Conservation (phyloP, 1,140 invertebrate species). For the Drosophila ananassae region DNA sequence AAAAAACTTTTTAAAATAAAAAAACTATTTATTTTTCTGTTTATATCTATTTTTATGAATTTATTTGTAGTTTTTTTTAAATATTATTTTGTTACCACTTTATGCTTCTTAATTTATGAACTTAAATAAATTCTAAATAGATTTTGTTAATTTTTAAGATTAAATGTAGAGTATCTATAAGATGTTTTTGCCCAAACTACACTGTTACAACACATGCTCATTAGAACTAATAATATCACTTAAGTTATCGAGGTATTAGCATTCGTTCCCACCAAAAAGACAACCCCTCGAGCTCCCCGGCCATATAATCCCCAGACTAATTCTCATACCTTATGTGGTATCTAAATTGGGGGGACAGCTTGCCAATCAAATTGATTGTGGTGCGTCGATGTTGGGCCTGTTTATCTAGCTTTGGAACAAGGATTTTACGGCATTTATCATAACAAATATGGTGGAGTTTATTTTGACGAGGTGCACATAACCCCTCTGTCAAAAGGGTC, state of each 20-base stretch:
- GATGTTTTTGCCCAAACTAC: background rate
- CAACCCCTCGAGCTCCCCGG: background rate
- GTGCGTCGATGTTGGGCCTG: constrained; percentile 21
- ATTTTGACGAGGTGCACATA: constrained; percentile 13
- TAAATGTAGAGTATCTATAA: background rate
- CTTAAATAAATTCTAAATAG: too few species aligned
- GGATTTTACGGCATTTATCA: constrained; percentile 38
- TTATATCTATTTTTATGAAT: too few species aligned
- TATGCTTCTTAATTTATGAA: background rate
- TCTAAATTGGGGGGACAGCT: constrained; percentile 68
- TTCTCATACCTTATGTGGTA: constrained; percentile 51
- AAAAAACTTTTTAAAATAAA: too few species aligned
- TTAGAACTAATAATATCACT: constrained; percentile 18
- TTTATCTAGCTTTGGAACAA: constrained; percentile 28
- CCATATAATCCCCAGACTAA: constrained; percentile 52
- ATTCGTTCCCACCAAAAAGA: background rate
- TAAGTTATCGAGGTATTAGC: constrained; percentile 25
- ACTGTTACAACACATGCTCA: constrained; percentile 1
- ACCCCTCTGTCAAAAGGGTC: constrained; percentile 12
- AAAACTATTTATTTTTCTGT: too few species aligned
- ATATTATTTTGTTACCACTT: too few species aligned
- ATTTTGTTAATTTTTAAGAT: background rate
- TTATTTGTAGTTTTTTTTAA: too few species aligned
- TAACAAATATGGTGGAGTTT: constrained; percentile 20
- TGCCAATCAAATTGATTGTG: constrained; percentile 78